phyloP scores from a whole-genome alignment of 1,140 invertebrate species.

The Camponotus floridanus region DNA sequence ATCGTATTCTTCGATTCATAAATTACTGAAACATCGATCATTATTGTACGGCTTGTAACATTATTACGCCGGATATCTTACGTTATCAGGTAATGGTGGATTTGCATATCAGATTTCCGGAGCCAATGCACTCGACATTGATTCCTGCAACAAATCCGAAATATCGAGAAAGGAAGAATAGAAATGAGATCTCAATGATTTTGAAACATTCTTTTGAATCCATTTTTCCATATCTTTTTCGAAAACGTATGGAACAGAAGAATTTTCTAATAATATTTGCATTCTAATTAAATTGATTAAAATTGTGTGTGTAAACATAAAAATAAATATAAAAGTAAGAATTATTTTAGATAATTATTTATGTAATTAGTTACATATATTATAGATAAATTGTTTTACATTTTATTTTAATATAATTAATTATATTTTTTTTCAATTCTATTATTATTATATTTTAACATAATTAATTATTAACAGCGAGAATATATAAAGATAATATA shows the following conservation, averaged over 20 bases:
- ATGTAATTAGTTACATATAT: no score
- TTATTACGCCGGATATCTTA: slow-evolving; percentile 50
- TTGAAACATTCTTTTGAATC: background rate
- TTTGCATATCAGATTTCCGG: slow-evolving; percentile 52
- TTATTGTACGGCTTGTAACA: slow-evolving; percentile 46
- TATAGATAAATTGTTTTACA: no score
- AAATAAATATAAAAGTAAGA: background rate
- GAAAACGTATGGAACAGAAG: background rate
- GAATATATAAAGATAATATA: no score
- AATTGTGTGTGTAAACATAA: slow-evolving; percentile 6
- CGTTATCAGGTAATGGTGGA: slow-evolving; percentile 45
- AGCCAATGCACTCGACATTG: slow-evolving; percentile 31
- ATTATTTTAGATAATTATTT: no score
- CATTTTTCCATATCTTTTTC: background rate
- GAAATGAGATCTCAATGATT: background rate
- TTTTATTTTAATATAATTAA: no score
- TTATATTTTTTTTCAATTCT: no score
- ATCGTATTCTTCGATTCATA: slow-evolving; percentile 21
- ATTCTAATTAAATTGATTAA: background rate
- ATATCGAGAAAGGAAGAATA: background rate
- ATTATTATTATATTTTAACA: no score
- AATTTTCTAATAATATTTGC: slow-evolving; percentile 26
- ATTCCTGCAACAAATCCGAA: slow-evolving; percentile 35
- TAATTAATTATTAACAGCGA: no score
- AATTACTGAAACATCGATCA: slow-evolving; percentile 44